phyloP scores from a whole-genome alignment of 2,797 vertebrate species.

The Myiothlypis chrysogaster region DNA sequence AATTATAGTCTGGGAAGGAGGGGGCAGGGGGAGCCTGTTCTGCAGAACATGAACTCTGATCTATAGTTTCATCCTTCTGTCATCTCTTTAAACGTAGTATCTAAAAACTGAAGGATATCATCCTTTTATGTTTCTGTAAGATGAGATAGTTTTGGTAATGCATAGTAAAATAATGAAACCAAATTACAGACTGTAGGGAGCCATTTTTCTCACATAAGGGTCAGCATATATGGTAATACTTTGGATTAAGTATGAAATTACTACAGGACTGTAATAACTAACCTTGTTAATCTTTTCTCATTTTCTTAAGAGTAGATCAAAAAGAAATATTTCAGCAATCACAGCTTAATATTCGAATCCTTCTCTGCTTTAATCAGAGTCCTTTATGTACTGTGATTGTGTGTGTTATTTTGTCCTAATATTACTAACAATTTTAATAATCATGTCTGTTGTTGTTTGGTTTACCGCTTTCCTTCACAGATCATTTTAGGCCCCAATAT shows the following conservation, averaged over 20 bases:
- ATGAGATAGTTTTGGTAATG: background rate
- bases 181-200: background rate
- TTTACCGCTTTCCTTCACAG: background rate
- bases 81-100: background rate
- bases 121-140: background rate
- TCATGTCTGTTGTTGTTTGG: background rate
- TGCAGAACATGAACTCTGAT: background rate
- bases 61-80: background rate
- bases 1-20: background rate
- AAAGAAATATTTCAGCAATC: background rate
- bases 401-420: background rate
- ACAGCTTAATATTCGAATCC: background rate
- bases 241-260: constrained; percentile 38
- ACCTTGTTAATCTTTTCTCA: constrained; percentile 27
- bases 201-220: background rate
- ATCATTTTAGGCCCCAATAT: background rate
- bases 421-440: background rate
- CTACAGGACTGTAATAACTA: background rate
- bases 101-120: background rate
- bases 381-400: background rate
- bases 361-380: background rate
- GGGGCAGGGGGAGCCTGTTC: background rate
- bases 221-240: background rate
- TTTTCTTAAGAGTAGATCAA: constrained; percentile 13
- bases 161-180: background rate